Evolutionary conservation across 2,888 invertebrate species (phyloP).

Genomic region (Brachyopa scutellaris): DNA sequence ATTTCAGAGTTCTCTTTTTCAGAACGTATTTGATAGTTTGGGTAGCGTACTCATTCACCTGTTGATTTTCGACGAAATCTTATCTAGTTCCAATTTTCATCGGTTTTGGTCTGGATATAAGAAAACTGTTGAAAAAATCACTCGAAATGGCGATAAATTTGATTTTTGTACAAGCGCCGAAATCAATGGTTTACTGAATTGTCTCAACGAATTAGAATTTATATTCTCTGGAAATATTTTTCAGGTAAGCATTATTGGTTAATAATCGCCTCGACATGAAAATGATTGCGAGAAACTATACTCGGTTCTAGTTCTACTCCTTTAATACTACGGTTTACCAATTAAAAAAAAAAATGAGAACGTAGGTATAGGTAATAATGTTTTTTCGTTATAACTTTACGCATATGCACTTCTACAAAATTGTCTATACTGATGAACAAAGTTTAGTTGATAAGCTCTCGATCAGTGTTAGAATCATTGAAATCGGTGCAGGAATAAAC

Average conservation of each 20-base stretch:
- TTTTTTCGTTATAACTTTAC: too few species aligned
- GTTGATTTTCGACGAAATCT: conserved; percentile 83
- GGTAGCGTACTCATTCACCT: conserved; percentile 87
- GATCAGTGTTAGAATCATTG: too few species aligned
- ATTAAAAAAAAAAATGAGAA: too few species aligned
- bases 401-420: too few species aligned
- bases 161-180: conserved; percentile 84
- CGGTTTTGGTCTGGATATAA: conserved; percentile 91
- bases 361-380: too few species aligned
- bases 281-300: too few species aligned
- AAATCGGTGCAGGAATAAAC: too few species aligned
- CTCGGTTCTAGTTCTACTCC: too few species aligned
- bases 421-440: too few species aligned
- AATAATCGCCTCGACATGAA: too few species aligned
- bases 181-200: conserved; percentile 86
- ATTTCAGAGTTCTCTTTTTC: conserved; percentile 8
- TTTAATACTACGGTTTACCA: too few species aligned
- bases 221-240: conserved; percentile 86
- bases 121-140: conserved; percentile 87
- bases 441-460: too few species aligned
- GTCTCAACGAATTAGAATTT: conserved; percentile 84
- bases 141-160: conserved; percentile 85
- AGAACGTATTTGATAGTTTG: conserved; percentile 83
- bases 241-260: conserved; percentile 83
- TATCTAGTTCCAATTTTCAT: conserved; percentile 76